Conservation (phyloP, 2,888 invertebrate genomes). For the Drosophila hamatofila region DNA sequence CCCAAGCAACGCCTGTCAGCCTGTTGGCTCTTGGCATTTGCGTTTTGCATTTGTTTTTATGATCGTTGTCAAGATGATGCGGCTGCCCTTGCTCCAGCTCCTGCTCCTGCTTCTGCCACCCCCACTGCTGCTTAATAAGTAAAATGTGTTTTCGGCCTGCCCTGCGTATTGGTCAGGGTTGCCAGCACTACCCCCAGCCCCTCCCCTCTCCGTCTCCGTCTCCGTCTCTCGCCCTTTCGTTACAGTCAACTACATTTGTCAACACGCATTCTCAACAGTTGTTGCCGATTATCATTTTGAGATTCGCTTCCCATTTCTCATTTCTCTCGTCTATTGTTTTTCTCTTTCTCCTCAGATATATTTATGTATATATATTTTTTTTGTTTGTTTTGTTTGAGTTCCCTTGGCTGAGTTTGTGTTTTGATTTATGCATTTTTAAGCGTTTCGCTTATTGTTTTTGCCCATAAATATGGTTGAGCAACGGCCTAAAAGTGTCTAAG, state of each 20-base stretch:
- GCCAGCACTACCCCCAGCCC: slow-evolving; percentile 8
- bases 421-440: slow-evolving; percentile 84
- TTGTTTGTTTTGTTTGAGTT: slow-evolving; percentile 58
- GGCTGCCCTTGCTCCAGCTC: not conserved
- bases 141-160: slow-evolving; percentile 80
- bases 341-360: not conserved
- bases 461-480: slow-evolving; percentile 68
- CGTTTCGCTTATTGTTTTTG: slow-evolving; percentile 84
- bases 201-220: not conserved
- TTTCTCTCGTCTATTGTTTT: slow-evolving; percentile 19
- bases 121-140: slow-evolving; percentile 68
- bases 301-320: slow-evolving; percentile 53
- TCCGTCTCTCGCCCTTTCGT: not conserved
- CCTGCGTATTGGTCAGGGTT: slow-evolving; percentile 48
- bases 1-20: slow-evolving; percentile 28
- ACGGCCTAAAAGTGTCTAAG: slow-evolving; percentile 37
- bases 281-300: slow-evolving; percentile 83
- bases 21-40: slow-evolving; percentile 52
- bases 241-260: slow-evolving; percentile 73
- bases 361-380: slow-evolving; percentile 4
- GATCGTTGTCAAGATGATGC: slow-evolving; percentile 77
- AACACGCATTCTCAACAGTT: slow-evolving; percentile 80
- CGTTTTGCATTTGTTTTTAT: slow-evolving; percentile 80
- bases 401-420: slow-evolving; percentile 64
- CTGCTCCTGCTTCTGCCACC: not conserved